A percentile compares a stretch with the other conserved stretches of the same genome.
Evolutionary conservation across 2,113 vertebrate genomes (phyloP).

Genomic region (Xiphophorus couchianus): DNA sequence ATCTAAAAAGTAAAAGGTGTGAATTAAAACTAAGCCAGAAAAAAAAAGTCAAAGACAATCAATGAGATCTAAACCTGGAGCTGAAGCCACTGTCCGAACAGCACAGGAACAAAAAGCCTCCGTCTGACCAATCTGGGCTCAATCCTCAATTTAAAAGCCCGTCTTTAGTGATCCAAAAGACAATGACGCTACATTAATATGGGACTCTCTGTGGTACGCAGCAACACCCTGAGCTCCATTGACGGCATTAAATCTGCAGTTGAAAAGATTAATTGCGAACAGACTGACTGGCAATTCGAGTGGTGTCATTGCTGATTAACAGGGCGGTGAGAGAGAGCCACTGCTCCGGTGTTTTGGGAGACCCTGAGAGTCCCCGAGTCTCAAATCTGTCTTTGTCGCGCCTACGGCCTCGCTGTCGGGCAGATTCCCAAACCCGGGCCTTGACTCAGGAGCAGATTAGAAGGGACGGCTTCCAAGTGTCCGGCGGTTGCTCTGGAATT

Average conservation of each 20-base stretch:
- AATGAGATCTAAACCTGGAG: slow-evolving; percentile 10
- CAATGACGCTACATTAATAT: slow-evolving; percentile 37
- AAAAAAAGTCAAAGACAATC: slow-evolving; percentile 24
- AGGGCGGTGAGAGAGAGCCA: slow-evolving; percentile 28
- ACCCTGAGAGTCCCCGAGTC: slow-evolving; percentile 38
- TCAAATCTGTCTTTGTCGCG: slow-evolving; percentile 49
- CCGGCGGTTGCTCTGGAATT: slow-evolving; percentile 37
- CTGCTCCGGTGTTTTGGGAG: slow-evolving; percentile 5
- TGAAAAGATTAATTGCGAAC: slow-evolving; percentile 66
- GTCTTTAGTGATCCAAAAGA: slow-evolving; percentile 33
- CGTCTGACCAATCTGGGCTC: slow-evolving; percentile 47
- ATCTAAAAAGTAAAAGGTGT: not conserved
- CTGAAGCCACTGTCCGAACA: slow-evolving; percentile 28
- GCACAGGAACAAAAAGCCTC: slow-evolving; percentile 20
- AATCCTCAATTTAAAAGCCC: slow-evolving; percentile 48
- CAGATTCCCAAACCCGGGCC: slow-evolving; percentile 39
- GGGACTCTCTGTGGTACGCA: slow-evolving; percentile 1
- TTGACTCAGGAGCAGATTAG: slow-evolving; percentile 52
- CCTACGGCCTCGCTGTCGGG: slow-evolving; percentile 26
- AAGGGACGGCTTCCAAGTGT: slow-evolving; percentile 54
- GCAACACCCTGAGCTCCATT: not conserved
- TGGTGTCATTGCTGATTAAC: slow-evolving; percentile 61
- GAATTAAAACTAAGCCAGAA: slow-evolving; percentile 26
- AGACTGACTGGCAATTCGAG: slow-evolving; percentile 40
- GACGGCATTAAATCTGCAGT: slow-evolving; percentile 47